A percentile compares a stretch with the other conserved stretches of the same genome.
Evolutionary conservation across 2,797 vertebrate species (phyloP).

Genomic region (Antrozous pallidus): DNA sequence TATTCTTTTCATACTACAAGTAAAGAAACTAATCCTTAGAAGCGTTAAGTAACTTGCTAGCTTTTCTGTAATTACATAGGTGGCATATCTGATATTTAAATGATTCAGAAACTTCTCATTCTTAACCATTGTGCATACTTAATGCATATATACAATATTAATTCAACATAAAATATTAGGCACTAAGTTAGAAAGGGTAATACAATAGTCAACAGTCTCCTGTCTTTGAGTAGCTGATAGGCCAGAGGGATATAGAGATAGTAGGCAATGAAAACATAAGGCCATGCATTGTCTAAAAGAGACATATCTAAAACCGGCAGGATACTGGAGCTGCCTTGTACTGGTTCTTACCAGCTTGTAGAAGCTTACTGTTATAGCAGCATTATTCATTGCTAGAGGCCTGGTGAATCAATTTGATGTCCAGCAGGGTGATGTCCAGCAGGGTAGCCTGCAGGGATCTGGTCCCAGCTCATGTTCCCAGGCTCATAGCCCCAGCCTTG

Average conservation of each 20-base stretch:
- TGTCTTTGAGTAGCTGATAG: neutral
- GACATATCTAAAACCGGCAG: neutral
- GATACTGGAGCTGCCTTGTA: neutral
- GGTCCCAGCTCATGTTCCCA: no score
- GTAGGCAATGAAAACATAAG: neutral
- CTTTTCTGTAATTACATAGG: neutral
- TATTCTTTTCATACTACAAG: neutral
- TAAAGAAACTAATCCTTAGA: neutral
- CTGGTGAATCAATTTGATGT: no score
- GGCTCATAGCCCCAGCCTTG: no score
- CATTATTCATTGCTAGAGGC: neutral
- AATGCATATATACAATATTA: neutral
- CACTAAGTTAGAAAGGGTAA: neutral
- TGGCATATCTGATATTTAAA: neutral
- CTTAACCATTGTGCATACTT: neutral
- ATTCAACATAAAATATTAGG: neutral
- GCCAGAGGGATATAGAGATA: neutral
- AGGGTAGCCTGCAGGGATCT: no score
- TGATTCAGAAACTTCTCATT: neutral
- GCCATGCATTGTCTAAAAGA: neutral
- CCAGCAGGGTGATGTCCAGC: no score
- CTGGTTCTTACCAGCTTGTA: neutral
- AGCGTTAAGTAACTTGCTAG: neutral
- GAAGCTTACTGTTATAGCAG: neutral
- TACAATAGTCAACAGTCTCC: neutral